Evolutionary conservation across 2,888 invertebrate species (phyloP), one percentile per base, ranked within the genome.

Genomic region (Drosophila koepferae): DNA sequence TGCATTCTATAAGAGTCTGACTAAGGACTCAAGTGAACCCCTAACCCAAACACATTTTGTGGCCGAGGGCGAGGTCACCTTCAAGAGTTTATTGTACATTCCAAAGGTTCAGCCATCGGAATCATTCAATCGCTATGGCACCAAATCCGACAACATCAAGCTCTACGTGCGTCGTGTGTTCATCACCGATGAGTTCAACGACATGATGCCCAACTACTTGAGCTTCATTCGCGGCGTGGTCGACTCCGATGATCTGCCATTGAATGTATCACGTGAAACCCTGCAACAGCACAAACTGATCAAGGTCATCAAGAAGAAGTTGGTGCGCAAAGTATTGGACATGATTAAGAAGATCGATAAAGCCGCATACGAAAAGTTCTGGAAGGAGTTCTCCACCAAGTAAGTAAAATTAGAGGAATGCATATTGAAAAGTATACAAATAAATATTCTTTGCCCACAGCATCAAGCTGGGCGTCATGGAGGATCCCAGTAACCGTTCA

Each of bases 351-450:
- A 99, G 94, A 95, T 99, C 74, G 95, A 97, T 61, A 96, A 96
- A 72, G 97, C 97, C 58, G 96, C 97, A 58, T 99, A 97, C 93
- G 96, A 96, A 31, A 96, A 96, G 89, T 99, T 99, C 96, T 99
- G 99, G 99, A 98, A 98, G 93, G 99, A 99, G 94, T 99, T 97
- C 94, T 98, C 98, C 66, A 99, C 99, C 75, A 99, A 99, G 95
- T 96, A 86, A 94, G 95, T 93, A 6, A 8, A 40, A 7, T 14
- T 8, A 9, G 4, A 14, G 28, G 2, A 40, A n/a, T 23, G n/a
- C 1, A 7, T 28, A 14, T 40, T 9, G 3, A 14, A 20, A 16
- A 28, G 8, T 16, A 48, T 40, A 60, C n/a, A 18, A 3, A 18
- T 36, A 0, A n/a, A 8, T 8, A n/a, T 18, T 16, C 9, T 16